Evolutionary conservation across 92 coral and sea anemone species (phyloP), one percentile per base, ranked within the genome.

Genomic region (Diadumene lineata): DNA sequence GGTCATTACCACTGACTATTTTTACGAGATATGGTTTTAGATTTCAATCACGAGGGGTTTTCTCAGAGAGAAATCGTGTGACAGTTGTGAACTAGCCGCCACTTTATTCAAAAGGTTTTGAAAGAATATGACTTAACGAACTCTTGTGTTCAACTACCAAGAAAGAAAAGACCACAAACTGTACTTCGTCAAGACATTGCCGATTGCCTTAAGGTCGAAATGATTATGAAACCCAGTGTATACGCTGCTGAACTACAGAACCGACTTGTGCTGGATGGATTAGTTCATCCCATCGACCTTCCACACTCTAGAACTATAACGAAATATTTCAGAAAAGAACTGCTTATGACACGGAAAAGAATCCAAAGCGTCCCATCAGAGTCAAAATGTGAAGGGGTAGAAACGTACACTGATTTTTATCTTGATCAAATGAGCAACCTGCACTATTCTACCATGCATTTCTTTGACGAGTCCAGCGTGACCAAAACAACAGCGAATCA

Each of bases 171-270:
- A 70, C 64, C 26, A 18, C 62, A 68, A 75, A 56, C 22, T 13
- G 34, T 30, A 32, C 19, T 75, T 34, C 60, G 28, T 57, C 78
- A 26, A 13, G 79, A 62, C 1, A 68, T 60, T 24, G 33, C 57
- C 21, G 55, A 43, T 21, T 74, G 81, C 50, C 16, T 69, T 28
- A 81, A 75, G 51, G 60, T 72, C 18, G 81, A 75, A 60, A 82
- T 68, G 50, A 57, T 74, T 6, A 55, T 66, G 75, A 82, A 82
- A 32, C 81, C 86, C 13, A 82, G 81, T 58, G 34, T 68, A 22
- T 56, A 24, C 11, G 1, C 27, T 55, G 15, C 53, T 23, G 86
- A 81, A 74, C 34, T 82, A 29, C 81, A 66, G 56, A 58, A 73
- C 34, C 57, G 75, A 17, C 66, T 81, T 51, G 19, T 81, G 32